A percentile compares a stretch with the other conserved stretches of the same genome.
phyloP scores from a whole-genome alignment of 2,888 invertebrate species.

The Drosophila limbata region DNA sequence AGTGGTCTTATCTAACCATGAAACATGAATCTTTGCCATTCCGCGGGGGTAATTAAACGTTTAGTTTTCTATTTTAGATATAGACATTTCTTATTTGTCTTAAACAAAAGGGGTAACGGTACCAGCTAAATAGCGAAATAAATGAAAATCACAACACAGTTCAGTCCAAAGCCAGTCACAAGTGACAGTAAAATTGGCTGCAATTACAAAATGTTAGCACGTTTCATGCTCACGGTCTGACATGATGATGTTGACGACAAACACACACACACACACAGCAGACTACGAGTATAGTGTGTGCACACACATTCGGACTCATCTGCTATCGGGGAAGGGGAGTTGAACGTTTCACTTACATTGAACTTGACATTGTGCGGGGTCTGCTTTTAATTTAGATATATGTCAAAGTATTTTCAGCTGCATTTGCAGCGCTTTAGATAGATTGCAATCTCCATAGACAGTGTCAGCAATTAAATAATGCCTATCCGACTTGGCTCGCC shows the following conservation, averaged over 20 bases:
- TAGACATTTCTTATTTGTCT: slow-evolving; percentile 24
- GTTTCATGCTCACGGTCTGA: slow-evolving; percentile 53
- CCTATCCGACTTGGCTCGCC: slow-evolving; percentile 15
- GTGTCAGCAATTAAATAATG: slow-evolving; percentile 75
- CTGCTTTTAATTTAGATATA: slow-evolving; percentile 71
- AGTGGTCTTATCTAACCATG: slow-evolving; percentile 18
- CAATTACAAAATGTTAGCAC: slow-evolving; percentile 74
- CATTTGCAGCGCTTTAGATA: slow-evolving; percentile 36
- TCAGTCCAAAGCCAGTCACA: slow-evolving; percentile 48
- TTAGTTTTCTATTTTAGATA: slow-evolving; percentile 60
- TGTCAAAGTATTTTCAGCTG: slow-evolving; percentile 67
- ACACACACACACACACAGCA: slow-evolving; percentile 18
- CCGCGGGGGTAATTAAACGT: slow-evolving; percentile 43
- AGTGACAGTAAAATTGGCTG: slow-evolving; percentile 75
- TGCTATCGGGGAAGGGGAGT: slow-evolving; percentile 13
- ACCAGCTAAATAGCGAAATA: slow-evolving; percentile 31
- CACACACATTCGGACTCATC: slow-evolving; percentile 35
- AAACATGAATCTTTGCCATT: slow-evolving; percentile 6
- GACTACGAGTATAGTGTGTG: slow-evolving; percentile 21
- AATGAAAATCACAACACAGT: slow-evolving; percentile 59
- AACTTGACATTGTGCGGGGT: slow-evolving; percentile 80
- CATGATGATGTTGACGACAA: slow-evolving; percentile 41
- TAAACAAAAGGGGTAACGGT: slow-evolving; percentile 43
- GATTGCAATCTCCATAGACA: slow-evolving; percentile 38
- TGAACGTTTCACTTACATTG: slow-evolving; percentile 64